phyloP scores from a whole-genome alignment of 2,888 invertebrate species.

The Euplexia lucipara region DNA sequence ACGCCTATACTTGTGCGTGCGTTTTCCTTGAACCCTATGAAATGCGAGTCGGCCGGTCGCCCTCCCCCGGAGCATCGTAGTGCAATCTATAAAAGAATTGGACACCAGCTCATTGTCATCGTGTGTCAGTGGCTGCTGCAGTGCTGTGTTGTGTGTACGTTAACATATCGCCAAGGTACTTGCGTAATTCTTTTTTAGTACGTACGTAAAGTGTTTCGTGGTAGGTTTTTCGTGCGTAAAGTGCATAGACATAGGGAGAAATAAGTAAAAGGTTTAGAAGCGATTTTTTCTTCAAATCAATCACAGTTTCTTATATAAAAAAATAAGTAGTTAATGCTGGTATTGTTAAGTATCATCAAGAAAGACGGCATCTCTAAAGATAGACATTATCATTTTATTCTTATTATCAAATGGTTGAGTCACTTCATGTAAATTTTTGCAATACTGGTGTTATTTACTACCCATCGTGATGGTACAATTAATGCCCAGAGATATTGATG shows the following conservation, averaged over 20 bases:
- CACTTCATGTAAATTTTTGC: constrained; percentile 27
- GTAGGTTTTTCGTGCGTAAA: background rate
- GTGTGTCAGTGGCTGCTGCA: constrained; percentile 85
- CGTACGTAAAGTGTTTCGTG: constrained; percentile 14
- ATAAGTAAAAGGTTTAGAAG: too few relatives aligned
- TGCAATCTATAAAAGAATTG: constrained; percentile 89
- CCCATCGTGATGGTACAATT: constrained; percentile 19
- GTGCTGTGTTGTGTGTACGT: constrained; percentile 87
- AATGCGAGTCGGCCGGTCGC: constrained; percentile 72
- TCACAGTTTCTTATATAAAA: background rate
- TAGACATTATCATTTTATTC: background rate
- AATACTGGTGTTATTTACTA: constrained; percentile 31
- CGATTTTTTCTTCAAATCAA: too few relatives aligned
- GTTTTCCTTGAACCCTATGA: constrained; percentile 75
- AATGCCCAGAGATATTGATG: constrained; percentile 46
- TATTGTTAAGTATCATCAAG: background rate
- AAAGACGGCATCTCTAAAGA: background rate
- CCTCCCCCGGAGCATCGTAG: constrained; percentile 78
- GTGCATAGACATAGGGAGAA: constrained; percentile 4
- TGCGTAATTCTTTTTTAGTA: constrained; percentile 27
- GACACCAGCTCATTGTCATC: constrained; percentile 80
- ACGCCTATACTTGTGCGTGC: constrained; percentile 35
- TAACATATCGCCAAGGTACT: constrained; percentile 80
- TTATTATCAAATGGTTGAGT: constrained; percentile 6
- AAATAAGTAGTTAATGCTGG: background rate